A percentile compares a stretch with the other conserved stretches of the same genome.
These are phyloP conservation scores for Sitobion miscanthi DNA, from an alignment of 1,140 invertebrate genomes.

Conservation along the genomic window DNA sequence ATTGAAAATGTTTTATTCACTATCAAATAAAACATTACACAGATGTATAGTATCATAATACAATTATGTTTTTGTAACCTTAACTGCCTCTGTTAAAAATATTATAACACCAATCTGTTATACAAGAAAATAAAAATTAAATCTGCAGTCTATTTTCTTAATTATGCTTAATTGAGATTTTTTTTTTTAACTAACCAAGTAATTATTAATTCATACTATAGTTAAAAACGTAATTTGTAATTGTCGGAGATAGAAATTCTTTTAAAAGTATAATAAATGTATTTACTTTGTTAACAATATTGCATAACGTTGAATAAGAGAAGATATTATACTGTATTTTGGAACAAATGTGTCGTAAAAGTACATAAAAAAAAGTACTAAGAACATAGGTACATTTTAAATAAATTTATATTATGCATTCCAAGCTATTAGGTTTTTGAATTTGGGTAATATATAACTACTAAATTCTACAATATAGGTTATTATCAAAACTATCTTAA, in stretches of 20 bases:
- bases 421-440: background rate
- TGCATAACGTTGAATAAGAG: too few relatives aligned
- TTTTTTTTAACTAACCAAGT: background rate
- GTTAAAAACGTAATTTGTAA: background rate
- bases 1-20: too few relatives aligned
- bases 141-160: background rate
- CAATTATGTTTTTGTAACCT: background rate
- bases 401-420: background rate
- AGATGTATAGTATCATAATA: background rate
- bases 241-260: background rate
- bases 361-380: background rate
- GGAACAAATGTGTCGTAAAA: background rate
- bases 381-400: background rate
- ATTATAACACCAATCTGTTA: background rate
- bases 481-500: background rate
- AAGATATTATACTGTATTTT: too few relatives aligned
- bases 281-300: too few relatives aligned
- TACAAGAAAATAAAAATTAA: background rate
- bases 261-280: too few relatives aligned
- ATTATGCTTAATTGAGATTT: background rate
- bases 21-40: background rate
- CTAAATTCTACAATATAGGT: background rate
- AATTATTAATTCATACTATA: background rate
- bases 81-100: background rate
- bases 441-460: background rate